These are phyloP conservation scores for Pristionchus maxplancki DNA, from an alignment of 2,888 invertebrate species.

Conservation along the genomic window DNA sequence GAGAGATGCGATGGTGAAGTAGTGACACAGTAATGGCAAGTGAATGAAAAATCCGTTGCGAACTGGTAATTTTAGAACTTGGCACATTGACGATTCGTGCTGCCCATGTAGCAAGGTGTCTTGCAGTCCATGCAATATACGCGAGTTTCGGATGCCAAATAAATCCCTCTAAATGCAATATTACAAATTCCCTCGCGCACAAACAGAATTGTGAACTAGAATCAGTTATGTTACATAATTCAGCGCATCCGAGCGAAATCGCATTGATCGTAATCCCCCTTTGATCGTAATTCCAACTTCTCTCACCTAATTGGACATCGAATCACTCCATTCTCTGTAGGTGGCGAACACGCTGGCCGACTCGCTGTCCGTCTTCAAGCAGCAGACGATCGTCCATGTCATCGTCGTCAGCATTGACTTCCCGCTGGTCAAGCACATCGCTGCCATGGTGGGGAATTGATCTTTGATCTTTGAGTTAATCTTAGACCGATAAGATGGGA, in stretches of 20 bases:
- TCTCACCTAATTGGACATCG: neutral
- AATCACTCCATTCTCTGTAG: neutral
- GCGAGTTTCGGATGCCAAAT: no score
- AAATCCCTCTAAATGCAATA: no score
- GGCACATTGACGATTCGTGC: neutral
- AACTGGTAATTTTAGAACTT: neutral
- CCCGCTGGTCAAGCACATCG: constrained; percentile 57
- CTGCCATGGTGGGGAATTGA: constrained; percentile 38
- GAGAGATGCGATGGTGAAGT: neutral
- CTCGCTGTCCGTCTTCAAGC: constrained; percentile 52
- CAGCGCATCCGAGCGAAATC: no score
- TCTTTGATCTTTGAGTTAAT: constrained; percentile 12
- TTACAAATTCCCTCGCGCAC: no score
- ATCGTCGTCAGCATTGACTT: constrained; percentile 55
- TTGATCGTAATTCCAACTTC: no score
- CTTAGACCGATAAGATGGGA: neutral
- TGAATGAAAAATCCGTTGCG: no score
- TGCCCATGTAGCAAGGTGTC: neutral
- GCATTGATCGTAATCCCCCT: no score
- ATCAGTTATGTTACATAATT: no score
- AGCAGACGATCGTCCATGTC: constrained; percentile 56
- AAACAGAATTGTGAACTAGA: no score
- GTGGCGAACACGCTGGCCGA: constrained; percentile 53
- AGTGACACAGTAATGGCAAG: no score
- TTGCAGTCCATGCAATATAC: no score